These are phyloP conservation scores for Hydrocynus forskahlii DNA, from an alignment of 2,797 vertebrate species.

Conservation along the genomic window DNA sequence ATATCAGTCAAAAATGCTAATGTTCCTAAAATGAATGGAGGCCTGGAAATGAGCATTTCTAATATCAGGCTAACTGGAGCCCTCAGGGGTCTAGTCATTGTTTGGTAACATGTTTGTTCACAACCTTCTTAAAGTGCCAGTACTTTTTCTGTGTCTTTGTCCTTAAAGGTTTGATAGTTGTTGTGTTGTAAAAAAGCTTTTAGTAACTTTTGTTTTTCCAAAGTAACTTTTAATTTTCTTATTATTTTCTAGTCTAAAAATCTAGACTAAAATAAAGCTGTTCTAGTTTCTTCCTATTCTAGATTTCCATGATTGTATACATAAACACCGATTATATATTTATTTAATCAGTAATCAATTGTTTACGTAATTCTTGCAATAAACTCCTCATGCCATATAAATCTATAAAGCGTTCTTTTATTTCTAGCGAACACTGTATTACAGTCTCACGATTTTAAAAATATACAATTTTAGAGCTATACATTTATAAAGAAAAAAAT, in stretches of 20 bases:
- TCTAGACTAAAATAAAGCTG: no score
- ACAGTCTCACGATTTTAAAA: slow-evolving; percentile 86
- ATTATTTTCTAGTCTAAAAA: no score
- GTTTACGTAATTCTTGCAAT: neutral
- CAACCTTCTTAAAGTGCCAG: neutral
- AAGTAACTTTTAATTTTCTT: no score
- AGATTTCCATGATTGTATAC: neutral
- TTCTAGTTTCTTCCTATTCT: neutral
- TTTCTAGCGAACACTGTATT: slow-evolving; percentile 84
- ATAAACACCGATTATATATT: neutral
- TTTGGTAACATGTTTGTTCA: neutral
- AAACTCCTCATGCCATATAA: slow-evolving; percentile 54
- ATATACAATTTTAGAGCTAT: slow-evolving; percentile 86
- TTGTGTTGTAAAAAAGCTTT: neutral
- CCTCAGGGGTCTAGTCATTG: neutral
- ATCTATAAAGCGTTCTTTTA: slow-evolving; percentile 85
- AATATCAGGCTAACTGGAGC: neutral
- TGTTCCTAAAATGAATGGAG: neutral
- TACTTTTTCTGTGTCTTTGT: neutral
- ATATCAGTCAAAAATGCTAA: neutral
- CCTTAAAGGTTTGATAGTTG: neutral
- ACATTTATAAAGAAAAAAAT: slow-evolving; percentile 82
- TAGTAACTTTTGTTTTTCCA: neutral
- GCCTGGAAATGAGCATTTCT: neutral
- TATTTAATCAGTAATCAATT: slow-evolving; percentile 11